A percentile compares a stretch with the other conserved stretches of the same genome.
These are phyloP conservation scores for Leucozona laternaria DNA, from an alignment of 2,888 invertebrate species.

Conservation along the genomic window DNA sequence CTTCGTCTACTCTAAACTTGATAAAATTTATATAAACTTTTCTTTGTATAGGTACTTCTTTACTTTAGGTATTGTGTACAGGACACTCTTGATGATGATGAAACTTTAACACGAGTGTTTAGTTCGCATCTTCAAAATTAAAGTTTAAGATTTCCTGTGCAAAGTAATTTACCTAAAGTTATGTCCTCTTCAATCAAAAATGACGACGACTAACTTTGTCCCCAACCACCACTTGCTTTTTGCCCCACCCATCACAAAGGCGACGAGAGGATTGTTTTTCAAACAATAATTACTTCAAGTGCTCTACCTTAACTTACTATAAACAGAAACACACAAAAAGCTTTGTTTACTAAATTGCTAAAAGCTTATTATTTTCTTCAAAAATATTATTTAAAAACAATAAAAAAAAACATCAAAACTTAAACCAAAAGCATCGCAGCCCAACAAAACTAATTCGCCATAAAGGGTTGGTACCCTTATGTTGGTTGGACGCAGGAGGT, in stretches of 20 bases:
- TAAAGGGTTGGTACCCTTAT: no score
- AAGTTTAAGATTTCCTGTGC: conserved; percentile 53
- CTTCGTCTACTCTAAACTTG: neutral
- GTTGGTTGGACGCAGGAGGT: no score
- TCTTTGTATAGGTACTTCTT: neutral
- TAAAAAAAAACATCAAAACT: neutral
- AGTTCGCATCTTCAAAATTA: conserved; percentile 19
- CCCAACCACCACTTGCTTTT: conserved; percentile 50
- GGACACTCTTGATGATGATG: neutral
- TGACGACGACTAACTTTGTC: conserved; percentile 11
- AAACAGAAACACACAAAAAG: neutral
- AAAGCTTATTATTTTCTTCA: conserved; percentile 68
- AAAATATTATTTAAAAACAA: conserved; percentile 41
- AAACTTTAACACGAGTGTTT: conserved; percentile 30
- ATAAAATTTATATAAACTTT: conserved; percentile 2
- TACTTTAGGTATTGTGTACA: neutral
- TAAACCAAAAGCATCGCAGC: neutral
- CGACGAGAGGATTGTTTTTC: neutral
- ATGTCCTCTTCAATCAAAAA: conserved; percentile 32
- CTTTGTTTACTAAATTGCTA: conserved; percentile 23
- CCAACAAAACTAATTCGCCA: neutral
- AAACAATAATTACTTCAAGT: conserved; percentile 38
- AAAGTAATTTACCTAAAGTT: conserved; percentile 48
- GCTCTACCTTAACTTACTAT: neutral
- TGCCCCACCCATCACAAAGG: no score